Conservation (phyloP, 30 jellyfish, hydroid and myxozoan species). For the Cassiopea xamachana region DNA sequence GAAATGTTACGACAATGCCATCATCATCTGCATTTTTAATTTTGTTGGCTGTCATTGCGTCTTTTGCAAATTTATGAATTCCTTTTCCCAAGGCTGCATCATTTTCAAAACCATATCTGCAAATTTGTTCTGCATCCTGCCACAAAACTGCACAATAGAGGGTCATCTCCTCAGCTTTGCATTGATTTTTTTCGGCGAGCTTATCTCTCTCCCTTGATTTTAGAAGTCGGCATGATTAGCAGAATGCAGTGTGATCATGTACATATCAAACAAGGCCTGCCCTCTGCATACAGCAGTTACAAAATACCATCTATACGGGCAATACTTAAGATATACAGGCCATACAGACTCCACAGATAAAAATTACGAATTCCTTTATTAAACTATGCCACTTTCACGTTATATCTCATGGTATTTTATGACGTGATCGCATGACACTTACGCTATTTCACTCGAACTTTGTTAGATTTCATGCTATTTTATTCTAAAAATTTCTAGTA, state of each 20-base stretch:
- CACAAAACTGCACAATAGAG: conserved; percentile 29
- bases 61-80: conserved; percentile 33
- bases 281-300: neutral
- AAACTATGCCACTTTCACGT: too few species aligned
- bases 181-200: conserved; percentile 9
- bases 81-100: neutral
- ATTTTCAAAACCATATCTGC: conserved; percentile 47
- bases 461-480: too few species aligned
- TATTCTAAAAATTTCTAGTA: too few species aligned
- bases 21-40: conserved; percentile 8
- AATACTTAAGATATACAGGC: too few species aligned
- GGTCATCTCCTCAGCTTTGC: conserved; percentile 31
- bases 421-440: too few species aligned
- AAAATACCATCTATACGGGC: neutral
- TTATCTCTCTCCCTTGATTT: conserved; percentile 39
- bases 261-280: too few species aligned
- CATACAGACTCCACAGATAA: too few species aligned
- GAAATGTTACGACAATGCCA: conserved; percentile 47
- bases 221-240: too few species aligned
- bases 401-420: too few species aligned
- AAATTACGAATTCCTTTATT: too few species aligned
- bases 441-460: too few species aligned
- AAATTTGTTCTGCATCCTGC: conserved; percentile 30
- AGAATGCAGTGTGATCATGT: too few species aligned
- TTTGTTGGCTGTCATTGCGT: conserved; percentile 44